Percentiles rank a stretch among this genome's conserved stretches.
These are phyloP conservation scores for Emmelina monodactyla DNA, from an alignment of 2,888 invertebrate genomes.

Conservation along the genomic window DNA sequence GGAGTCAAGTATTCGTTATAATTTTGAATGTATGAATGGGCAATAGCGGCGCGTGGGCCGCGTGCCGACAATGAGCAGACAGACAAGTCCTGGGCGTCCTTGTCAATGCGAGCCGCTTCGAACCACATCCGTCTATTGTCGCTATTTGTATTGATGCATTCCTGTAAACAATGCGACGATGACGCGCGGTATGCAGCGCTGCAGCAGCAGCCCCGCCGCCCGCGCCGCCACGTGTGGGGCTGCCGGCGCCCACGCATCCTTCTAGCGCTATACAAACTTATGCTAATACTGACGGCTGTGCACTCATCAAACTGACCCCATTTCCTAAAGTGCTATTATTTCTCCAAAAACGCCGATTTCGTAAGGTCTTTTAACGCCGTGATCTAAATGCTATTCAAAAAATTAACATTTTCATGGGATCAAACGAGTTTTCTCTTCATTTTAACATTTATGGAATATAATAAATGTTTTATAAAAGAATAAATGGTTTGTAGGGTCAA, in stretches of 20 bases:
- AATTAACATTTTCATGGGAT: conserved; percentile 39
- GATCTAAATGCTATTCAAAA: conserved; percentile 15
- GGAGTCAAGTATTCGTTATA: conserved; percentile 54
- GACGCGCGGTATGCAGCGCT: conserved; percentile 31
- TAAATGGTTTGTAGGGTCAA: conserved; percentile 51
- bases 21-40: conserved; percentile 67
- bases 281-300: background rate
- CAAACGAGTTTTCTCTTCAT: conserved; percentile 35
- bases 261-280: background rate
- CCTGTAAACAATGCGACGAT: conserved; percentile 47
- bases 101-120: conserved; percentile 66
- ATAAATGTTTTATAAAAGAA: conserved; percentile 45
- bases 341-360: background rate
- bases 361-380: background rate
- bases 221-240: conserved; percentile 9
- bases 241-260: conserved; percentile 3
- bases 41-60: conserved; percentile 39
- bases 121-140: conserved; percentile 65
- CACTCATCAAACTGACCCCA: conserved; percentile 15
- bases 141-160: conserved; percentile 57
- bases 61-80: conserved; percentile 53
- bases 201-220: conserved; percentile 19
- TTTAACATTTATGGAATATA: conserved; percentile 38
- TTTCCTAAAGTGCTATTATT: conserved; percentile 17
- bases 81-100: conserved; percentile 64